phyloP scores from a whole-genome alignment of 53 echinoderm and acorn worm species.

The Holothuria leucospilota region DNA sequence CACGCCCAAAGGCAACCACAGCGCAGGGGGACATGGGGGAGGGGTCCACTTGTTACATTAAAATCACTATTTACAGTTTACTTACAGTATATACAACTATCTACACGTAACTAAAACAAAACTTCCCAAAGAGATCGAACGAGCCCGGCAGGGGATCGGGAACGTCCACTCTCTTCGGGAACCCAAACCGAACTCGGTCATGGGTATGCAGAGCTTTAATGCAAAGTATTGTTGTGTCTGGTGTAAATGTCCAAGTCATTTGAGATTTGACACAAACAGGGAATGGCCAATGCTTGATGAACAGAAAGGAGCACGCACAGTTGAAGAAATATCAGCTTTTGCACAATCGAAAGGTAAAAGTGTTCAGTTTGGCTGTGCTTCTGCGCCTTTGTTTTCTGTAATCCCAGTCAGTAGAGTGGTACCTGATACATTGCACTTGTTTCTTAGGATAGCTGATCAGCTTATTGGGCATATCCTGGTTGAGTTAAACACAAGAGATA shows the following conservation, averaged over 20 bases:
- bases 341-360: not conserved
- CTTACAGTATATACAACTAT: too few species aligned
- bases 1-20: too few species aligned
- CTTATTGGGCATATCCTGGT: not conserved
- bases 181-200: too few species aligned
- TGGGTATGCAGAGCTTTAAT: conserved; percentile 11
- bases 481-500: conserved; percentile 3
- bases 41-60: too few species aligned
- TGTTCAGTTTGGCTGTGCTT: not conserved
- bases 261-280: not conserved
- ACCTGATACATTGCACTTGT: conserved; percentile 42
- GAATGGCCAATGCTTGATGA: conserved; percentile 6
- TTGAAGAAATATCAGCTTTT: not conserved
- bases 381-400: conserved; percentile 20
- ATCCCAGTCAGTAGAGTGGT: conserved; percentile 14
- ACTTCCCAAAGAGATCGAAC: too few species aligned
- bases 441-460: conserved; percentile 15
- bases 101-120: too few species aligned
- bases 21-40: too few species aligned
- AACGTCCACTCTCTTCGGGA: too few species aligned
- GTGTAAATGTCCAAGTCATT: conserved; percentile 17
- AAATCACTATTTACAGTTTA: too few species aligned
- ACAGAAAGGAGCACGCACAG: not conserved
- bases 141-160: too few species aligned
- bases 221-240: not conserved